A percentile compares a stretch with the other conserved stretches of the same genome.
These are phyloP conservation scores for Proisotoma minuta DNA, from an alignment of 2,888 invertebrate genomes.

Conservation along the genomic window DNA sequence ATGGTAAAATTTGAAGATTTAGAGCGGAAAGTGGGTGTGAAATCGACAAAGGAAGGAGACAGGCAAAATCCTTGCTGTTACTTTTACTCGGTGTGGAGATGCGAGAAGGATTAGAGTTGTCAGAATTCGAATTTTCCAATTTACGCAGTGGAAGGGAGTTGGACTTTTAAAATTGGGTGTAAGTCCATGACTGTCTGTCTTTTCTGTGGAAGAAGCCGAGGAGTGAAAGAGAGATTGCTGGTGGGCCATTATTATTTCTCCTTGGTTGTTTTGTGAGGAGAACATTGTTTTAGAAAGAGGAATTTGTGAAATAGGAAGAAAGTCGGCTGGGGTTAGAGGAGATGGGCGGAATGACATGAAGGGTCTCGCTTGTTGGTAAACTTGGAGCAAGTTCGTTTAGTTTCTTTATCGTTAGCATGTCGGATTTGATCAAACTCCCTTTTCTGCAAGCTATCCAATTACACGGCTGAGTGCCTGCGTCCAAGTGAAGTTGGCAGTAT, in stretches of 20 bases:
- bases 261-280: too few relatives aligned
- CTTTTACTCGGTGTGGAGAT: conserved; percentile 34
- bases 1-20: conserved; percentile 26
- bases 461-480: conserved; percentile 47
- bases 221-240: background rate
- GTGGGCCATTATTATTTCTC: background rate
- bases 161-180: conserved; percentile 32
- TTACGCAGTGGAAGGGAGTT: conserved; percentile 34
- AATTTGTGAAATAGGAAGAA: conserved; percentile 39
- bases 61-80: conserved; percentile 20
- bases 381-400: conserved; percentile 19
- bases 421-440: conserved; percentile 47
- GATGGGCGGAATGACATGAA: conserved; percentile 12
- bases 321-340: conserved; percentile 23
- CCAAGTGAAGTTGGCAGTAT: conserved; percentile 42
- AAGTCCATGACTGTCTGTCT: conserved; percentile 11
- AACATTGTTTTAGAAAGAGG: conserved; percentile 24
- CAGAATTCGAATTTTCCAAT: conserved; percentile 47
- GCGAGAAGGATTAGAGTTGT: conserved; percentile 46
- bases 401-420: conserved; percentile 46
- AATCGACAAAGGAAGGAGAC: conserved; percentile 37
- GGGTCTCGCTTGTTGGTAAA: conserved; percentile 14
- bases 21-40: conserved; percentile 37
- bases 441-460: conserved; percentile 48
- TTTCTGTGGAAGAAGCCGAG: background rate